These are phyloP conservation scores for Thymallus thymallus DNA, from an alignment of 2,113 vertebrate species.

Conservation along the genomic window DNA sequence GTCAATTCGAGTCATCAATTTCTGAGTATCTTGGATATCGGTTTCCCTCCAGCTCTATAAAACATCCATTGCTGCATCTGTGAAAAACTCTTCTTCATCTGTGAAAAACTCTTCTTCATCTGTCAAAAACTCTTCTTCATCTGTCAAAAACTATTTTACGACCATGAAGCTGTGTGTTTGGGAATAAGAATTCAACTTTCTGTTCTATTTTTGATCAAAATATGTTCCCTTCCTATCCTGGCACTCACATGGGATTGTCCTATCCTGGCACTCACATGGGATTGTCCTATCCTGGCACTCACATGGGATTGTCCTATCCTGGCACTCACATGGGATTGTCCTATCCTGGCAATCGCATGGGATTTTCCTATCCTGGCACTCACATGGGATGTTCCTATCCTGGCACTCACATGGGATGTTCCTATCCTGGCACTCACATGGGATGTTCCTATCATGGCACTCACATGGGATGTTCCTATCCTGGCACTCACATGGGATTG, in stretches of 20 bases:
- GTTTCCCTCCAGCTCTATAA: background rate
- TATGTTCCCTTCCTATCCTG: constrained; percentile 53
- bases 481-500: no score
- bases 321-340: constrained; percentile 31
- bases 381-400: no score
- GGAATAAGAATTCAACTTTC: constrained; percentile 42
- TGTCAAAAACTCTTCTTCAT: no score
- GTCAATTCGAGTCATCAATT: background rate
- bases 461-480: constrained; percentile 19
- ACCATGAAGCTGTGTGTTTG: constrained; percentile 38
- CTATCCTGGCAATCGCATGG: constrained; percentile 31
- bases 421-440: constrained; percentile 29
- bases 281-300: no score
- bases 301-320: constrained; percentile 6
- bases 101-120: no score
- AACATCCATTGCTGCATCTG: background rate
- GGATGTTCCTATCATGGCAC: background rate
- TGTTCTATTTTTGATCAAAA: constrained; percentile 36
- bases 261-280: no score
- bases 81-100: no score
- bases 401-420: no score
- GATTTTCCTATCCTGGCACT: background rate
- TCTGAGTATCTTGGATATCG: background rate
- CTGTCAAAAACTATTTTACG: no score
- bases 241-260: constrained; percentile 23